phyloP scores from a whole-genome alignment of 2,797 vertebrate genomes.

The Syndactyla subalaris region DNA sequence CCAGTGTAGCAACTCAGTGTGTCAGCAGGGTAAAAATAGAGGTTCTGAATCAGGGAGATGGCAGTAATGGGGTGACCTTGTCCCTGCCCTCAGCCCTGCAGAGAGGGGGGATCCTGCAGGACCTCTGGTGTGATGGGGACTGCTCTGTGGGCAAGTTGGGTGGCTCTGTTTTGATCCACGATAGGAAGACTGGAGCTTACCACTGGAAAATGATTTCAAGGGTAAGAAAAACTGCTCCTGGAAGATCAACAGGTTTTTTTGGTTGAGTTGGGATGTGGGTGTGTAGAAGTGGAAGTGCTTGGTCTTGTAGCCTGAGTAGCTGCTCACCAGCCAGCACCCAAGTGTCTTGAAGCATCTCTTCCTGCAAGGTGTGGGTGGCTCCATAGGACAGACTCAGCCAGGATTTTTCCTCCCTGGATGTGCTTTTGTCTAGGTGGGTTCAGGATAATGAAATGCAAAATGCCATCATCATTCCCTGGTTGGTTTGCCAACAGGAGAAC shows the following conservation, averaged over 20 bases:
- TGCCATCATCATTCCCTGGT: neutral
- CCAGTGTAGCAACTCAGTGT: neutral
- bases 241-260: neutral
- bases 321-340: neutral
- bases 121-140: neutral
- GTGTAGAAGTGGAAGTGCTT: neutral
- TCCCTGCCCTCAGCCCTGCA: neutral
- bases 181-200: neutral
- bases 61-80: neutral
- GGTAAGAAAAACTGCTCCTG: neutral
- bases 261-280: rapidly evolving
- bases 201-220: neutral
- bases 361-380: neutral
- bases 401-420: neutral
- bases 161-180: neutral
- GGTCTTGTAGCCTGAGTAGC: neutral
- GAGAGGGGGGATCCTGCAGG: neutral
- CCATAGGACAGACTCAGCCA: neutral
- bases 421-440: neutral
- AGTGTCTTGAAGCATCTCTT: neutral
- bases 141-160: neutral
- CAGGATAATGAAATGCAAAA: neutral
- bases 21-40: neutral
- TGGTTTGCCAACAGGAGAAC: rapidly evolving
- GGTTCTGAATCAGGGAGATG: neutral